Conservation (phyloP, 2,888 invertebrate species). For the Tetramorium bicarinatum region DNA sequence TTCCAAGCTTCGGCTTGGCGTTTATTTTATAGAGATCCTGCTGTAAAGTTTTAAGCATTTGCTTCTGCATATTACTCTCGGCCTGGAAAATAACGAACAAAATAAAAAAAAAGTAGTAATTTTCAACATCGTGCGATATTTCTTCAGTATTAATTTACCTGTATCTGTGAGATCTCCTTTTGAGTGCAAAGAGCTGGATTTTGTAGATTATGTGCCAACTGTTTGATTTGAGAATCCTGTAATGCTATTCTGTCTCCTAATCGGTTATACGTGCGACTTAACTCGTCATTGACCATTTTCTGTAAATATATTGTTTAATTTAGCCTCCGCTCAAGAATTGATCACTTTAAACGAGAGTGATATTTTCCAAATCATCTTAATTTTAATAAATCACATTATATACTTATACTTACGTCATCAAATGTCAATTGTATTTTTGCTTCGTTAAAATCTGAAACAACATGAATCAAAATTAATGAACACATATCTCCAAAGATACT, state of each 20-base stretch:
- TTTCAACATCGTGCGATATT: background rate
- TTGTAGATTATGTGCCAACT: conserved; percentile 80
- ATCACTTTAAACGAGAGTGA: background rate
- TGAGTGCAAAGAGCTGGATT: conserved; percentile 78
- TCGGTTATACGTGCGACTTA: conserved; percentile 79
- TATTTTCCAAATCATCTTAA: background rate
- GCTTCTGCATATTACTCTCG: conserved; percentile 83
- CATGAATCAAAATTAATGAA: conserved; percentile 1
- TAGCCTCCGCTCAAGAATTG: background rate
- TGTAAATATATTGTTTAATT: conserved; percentile 52
- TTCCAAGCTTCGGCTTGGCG: conserved; percentile 81
- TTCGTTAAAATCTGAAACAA: conserved; percentile 78
- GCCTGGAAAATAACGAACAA: conserved; percentile 74
- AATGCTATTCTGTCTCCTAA: conserved; percentile 80
- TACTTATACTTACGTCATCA: conserved; percentile 80
- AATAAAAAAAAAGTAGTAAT: background rate
- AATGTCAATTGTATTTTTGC: conserved; percentile 73
- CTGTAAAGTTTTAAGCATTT: conserved; percentile 83
- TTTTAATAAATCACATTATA: conserved; percentile 35
- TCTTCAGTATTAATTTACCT: conserved; percentile 69
- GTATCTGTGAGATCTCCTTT: conserved; percentile 77
- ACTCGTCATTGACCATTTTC: conserved; percentile 77
- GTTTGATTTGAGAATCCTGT: conserved; percentile 81
- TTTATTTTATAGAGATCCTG: conserved; percentile 84
- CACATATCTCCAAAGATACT: background rate